Conservation (phyloP, 23 tunicate species). For the Phallusia fumigata region DNA sequence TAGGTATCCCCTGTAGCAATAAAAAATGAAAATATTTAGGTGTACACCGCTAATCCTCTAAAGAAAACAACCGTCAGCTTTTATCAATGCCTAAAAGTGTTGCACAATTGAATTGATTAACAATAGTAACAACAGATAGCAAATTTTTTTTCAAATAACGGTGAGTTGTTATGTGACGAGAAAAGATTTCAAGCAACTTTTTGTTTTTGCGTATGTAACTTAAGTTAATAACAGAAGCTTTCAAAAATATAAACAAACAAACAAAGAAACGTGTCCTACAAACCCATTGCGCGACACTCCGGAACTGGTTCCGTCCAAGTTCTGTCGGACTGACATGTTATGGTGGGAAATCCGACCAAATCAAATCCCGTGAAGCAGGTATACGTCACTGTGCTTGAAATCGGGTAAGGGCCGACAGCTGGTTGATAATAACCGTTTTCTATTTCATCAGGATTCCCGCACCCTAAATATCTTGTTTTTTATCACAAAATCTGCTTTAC, state of each 20-base stretch:
- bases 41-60: too few species aligned
- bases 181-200: too few species aligned
- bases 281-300: neutral
- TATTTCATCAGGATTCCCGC: neutral
- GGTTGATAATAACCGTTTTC: neutral
- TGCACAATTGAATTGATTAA: too few species aligned
- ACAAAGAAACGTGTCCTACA: neutral
- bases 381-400: neutral
- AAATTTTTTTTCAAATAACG: too few species aligned
- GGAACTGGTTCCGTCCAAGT: neutral
- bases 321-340: neutral
- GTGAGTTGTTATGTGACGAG: too few species aligned
- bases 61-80: too few species aligned
- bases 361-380: neutral
- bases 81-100: too few species aligned
- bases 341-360: neutral
- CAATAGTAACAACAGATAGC: too few species aligned
- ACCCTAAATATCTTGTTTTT: too few species aligned
- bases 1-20: slow-evolving; percentile 7
- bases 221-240: too few species aligned
- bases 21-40: neutral
- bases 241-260: neutral
- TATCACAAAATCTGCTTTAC: too few species aligned
- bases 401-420: neutral
- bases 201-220: too few species aligned